Evolutionary conservation across 2,113 vertebrate genomes (phyloP), one percentile per base, ranked within the genome.

Genomic region (Eidolon helvum): DNA sequence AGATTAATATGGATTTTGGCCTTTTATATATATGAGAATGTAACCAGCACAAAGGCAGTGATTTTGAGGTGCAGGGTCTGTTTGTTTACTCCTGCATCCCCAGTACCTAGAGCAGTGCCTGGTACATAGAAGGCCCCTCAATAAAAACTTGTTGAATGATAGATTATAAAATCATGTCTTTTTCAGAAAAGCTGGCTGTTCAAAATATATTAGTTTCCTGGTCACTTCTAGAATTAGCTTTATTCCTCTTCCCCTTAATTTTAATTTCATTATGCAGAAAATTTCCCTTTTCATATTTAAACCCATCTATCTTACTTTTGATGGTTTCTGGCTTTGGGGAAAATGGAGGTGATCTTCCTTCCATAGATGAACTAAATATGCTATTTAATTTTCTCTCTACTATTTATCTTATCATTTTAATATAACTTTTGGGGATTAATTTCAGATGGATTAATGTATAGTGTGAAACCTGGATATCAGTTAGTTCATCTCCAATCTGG

Each of bases 231-330:
- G 48, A 50, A 50, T 95, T 84, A 87, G 11, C 45, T 94, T 79
- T 89, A 35, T 86, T 63, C 57, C 14, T 10, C 55, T 87, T 84
- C 71, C 15, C 15, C 63, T 96, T 77, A 79, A 48, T 88, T 40
- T 30, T 96, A 80, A 85, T 91, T 96, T 94, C 33, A 63, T 91
- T 91, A 55, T 24, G 21, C 21, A 82, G 19, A 91, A 91, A 38
- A 10, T 90, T 93, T 93, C 78, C 28, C 66, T 91, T 87, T 94
- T 95, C 75, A 22, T 78, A 72, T 55, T 68, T 87, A 68, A 95
- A 12, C 10, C 35, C 50, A 72, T 91, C 78, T 12, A 55, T 66
- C 22, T 93, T 63, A 40, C n/a, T 57, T 97, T 96, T 68, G 11
- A 35, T 48, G 35, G 14, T 74, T 96, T 93, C 72, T 84, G n/a